Base-by-base conservation (phyloP, 2,113 vertebrate genomes). In the Pseudorhombus dupliciocellatus region DNA sequence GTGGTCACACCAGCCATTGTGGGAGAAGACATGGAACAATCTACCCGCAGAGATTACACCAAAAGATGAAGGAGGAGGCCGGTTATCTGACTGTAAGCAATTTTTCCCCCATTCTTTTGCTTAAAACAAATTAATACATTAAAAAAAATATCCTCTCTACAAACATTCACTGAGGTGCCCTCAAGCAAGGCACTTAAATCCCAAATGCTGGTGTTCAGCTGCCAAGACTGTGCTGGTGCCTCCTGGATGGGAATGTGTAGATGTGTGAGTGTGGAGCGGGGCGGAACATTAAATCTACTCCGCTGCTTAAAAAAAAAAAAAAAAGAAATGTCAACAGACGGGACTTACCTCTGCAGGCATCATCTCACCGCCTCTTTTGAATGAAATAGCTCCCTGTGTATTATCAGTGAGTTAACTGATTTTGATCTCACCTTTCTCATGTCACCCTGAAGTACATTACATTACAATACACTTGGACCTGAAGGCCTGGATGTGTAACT, bases 161-260 rank as follows among this genome's bases (percentile, higher is more conserved):
- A 59, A 87, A 65, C 44, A 55, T 44, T 80, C 42, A 34, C 11
- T 52, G 57, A 71, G 12, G 22, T 48, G 3, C 67, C 81, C 70
- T 70, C 5, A 66, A 79, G 81, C 58, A 8, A 44, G 34, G 16
- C 70, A 67, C 42, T 79, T 21, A 69, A 31, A 80, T 63, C 42
- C 44, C 75, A 58, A 52, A 54, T 65, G 66, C 52, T 66, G 51
- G 24, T 46, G 57, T 54, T 75, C 21, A 34, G 59, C 55, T 84
- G 54, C 72, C 59, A 79, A 48, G 28, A 34, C 56, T 56, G 21
- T 42, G 67, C 26, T 0, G 7, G 31, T 63, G 42, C 40, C 59
- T 37, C n/a, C 37, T 61, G 73, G 46, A 65, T 64, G 42, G 18
- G 24, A 46, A 63, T 48, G 60, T 48, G 60, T 3, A 18, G 18